phyloP scores from a whole-genome alignment of 2,797 vertebrate species.

The Coendou prehensilis region DNA sequence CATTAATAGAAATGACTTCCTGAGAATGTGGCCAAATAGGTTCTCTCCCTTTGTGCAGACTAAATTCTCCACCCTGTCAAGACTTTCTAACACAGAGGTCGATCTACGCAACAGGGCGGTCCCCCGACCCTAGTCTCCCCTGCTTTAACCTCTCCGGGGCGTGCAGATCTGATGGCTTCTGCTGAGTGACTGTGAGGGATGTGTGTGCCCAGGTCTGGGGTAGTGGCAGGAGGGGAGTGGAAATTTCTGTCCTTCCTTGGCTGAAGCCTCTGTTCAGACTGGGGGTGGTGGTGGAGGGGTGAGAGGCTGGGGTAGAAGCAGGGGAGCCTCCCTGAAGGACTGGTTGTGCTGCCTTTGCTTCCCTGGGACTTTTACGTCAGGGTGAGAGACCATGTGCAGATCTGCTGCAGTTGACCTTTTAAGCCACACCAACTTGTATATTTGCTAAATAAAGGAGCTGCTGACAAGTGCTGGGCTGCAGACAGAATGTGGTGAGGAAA shows the following conservation, averaged over 20 bases:
- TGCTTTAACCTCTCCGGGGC: neutral
- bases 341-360: conserved; percentile 59
- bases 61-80: neutral
- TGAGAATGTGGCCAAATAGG: neutral
- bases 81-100: conserved; percentile 5
- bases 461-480: conserved; percentile 84
- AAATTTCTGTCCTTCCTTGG: conserved; percentile 63
- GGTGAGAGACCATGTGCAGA: conserved; percentile 77
- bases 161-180: neutral
- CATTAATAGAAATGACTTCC: conserved; percentile 78
- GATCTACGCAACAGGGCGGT: neutral
- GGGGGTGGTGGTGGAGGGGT: neutral
- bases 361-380: conserved; percentile 79
- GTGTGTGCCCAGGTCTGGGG: neutral
- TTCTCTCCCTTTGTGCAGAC: conserved; percentile 46
- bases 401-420: conserved; percentile 88
- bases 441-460: conserved; percentile 85
- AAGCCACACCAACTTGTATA: conserved; percentile 85
- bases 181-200: neutral
- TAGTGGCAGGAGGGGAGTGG: accelerated
- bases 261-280: conserved; percentile 57
- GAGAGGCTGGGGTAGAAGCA: conserved; percentile 31
- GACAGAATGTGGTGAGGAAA: conserved; percentile 86
- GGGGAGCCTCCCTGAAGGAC: conserved; percentile 16
- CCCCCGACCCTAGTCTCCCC: neutral